phyloP scores from a whole-genome alignment of 2,113 vertebrate genomes.

The Lophura nycthemera region DNA sequence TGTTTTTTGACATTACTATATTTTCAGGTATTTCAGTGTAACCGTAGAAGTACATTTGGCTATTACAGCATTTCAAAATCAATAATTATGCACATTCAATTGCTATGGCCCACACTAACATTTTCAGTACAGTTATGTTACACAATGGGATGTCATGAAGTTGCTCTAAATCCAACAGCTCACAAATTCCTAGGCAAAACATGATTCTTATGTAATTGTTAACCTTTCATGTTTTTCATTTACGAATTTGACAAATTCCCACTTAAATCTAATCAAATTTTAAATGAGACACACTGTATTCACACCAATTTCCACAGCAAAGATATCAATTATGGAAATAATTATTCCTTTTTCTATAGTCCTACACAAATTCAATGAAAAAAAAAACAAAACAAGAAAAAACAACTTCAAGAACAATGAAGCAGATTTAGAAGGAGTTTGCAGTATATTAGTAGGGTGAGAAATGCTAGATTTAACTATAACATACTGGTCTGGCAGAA shows the following conservation, averaged over 20 bases:
- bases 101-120: neutral
- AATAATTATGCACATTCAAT: neutral
- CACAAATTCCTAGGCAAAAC: neutral
- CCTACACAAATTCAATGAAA: neutral
- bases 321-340: neutral
- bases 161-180: neutral
- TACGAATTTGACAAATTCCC: neutral
- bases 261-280: neutral
- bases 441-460: neutral
- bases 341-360: neutral
- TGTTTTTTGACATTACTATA: neutral
- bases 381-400: neutral
- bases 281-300: neutral
- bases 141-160: neutral
- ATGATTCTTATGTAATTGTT: neutral
- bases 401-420: too few relatives aligned
- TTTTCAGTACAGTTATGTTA: neutral
- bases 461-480: neutral
- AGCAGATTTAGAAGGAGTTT: neutral
- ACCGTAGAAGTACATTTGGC: neutral
- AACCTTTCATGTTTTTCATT: neutral
- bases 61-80: constrained; percentile 8
- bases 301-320: neutral
- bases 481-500: neutral
- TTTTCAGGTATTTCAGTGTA: neutral